These are phyloP conservation scores for Athalia rosae DNA, from an alignment of 2,888 invertebrate species.

Conservation along the genomic window DNA sequence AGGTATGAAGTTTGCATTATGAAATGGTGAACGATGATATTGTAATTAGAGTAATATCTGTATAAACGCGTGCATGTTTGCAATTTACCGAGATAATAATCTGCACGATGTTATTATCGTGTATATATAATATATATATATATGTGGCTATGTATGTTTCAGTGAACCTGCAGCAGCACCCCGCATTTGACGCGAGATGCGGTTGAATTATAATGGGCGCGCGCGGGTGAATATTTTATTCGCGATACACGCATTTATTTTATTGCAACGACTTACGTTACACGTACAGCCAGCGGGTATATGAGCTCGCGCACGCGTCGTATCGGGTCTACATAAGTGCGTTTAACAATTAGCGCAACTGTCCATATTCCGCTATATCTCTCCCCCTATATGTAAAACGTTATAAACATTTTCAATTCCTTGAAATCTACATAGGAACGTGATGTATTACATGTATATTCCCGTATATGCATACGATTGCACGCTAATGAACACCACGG, in stretches of 20 bases:
- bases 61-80: no score
- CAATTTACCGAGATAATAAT: no score
- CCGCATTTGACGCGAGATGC: no score
- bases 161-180: no score
- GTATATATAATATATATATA: no score
- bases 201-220: not conserved
- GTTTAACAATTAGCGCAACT: slow-evolving; percentile 33
- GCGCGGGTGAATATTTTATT: slow-evolving; percentile 4
- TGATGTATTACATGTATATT: not conserved
- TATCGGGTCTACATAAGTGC: not conserved
- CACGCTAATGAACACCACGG: slow-evolving; percentile 24
- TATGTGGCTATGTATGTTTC: no score
- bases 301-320: slow-evolving; percentile 27
- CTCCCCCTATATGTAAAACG: not conserved
- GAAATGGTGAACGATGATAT: no score
- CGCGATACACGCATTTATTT: not conserved
- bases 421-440: slow-evolving; percentile 1
- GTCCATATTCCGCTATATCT: slow-evolving; percentile 26
- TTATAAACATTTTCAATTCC: not conserved
- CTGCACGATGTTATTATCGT: no score
- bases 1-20: no score
- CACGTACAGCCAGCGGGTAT: not conserved
- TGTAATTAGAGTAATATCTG: no score
- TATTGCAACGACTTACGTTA: slow-evolving; percentile 5
- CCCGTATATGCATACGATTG: no score